These are phyloP conservation scores for Cremastobaeus sp. DNA, from an alignment of 2,888 invertebrate genomes.

Conservation along the genomic window DNA sequence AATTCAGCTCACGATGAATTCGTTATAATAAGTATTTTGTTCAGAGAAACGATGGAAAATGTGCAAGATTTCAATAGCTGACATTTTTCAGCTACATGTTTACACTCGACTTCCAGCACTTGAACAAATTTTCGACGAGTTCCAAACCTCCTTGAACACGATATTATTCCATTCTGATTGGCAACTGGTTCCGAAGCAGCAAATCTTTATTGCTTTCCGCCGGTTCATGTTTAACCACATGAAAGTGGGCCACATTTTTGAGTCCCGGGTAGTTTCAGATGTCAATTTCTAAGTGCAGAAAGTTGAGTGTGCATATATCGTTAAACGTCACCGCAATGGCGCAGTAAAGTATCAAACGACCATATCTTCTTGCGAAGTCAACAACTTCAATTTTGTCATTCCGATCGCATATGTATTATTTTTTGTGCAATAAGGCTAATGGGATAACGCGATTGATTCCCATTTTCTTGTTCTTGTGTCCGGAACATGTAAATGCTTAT, in stretches of 20 bases:
- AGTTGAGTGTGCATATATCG: conserved; percentile 12
- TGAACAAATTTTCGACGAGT: too few relatives aligned
- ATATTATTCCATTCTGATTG: too few relatives aligned
- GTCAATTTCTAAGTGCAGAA: too few relatives aligned
- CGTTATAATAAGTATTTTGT: conserved; percentile 47
- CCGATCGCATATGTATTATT: conserved; percentile 33
- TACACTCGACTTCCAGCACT: too few relatives aligned
- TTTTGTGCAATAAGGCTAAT: conserved; percentile 50
- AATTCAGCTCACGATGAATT: conserved; percentile 42
- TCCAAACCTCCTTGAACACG: too few relatives aligned
- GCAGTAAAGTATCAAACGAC: conserved; percentile 31
- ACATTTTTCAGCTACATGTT: conserved; percentile 29
- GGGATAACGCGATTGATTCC: conserved; percentile 34
- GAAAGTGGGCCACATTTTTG: too few relatives aligned
- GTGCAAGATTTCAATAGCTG: conserved; percentile 44
- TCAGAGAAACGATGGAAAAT: conserved; percentile 44
- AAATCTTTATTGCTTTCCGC: too few relatives aligned
- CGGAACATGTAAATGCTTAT: conserved; percentile 46
- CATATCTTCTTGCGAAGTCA: conserved; percentile 11
- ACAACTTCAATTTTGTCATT: conserved; percentile 20
- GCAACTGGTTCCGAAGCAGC: too few relatives aligned
- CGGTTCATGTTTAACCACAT: too few relatives aligned
- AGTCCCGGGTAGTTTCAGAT: too few relatives aligned
- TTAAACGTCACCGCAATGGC: conserved; percentile 22
- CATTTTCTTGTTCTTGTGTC: conserved; percentile 38